Evolutionary conservation across 2,113 vertebrate species (phyloP).

Genomic region (Hypanus sabinus): DNA sequence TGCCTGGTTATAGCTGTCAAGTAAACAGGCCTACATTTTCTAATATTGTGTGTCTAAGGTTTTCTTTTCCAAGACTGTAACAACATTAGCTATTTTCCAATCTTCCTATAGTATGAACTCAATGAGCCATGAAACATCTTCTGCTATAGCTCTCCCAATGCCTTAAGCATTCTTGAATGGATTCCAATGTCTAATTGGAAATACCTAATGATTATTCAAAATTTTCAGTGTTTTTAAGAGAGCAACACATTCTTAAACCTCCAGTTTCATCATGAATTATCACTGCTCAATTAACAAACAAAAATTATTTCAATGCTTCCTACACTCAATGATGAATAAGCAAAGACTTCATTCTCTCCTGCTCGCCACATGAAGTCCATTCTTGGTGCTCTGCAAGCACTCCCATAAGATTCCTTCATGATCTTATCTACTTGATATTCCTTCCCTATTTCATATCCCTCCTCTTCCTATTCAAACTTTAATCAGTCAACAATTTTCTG

Average conservation of each 20-base stretch:
- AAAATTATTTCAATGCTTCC: neutral
- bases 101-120: neutral
- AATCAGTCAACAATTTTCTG: too few relatives aligned
- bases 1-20: neutral
- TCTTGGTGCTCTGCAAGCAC: neutral
- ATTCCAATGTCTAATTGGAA: neutral
- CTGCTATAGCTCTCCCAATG: neutral
- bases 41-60: neutral
- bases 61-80: neutral
- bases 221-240: neutral
- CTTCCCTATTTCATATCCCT: neutral
- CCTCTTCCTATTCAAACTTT: neutral
- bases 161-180: neutral
- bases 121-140: neutral
- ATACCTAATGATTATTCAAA: neutral
- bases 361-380: neutral
- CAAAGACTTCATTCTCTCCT: neutral
- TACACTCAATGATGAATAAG: neutral
- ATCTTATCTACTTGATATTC: neutral
- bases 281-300: neutral
- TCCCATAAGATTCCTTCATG: neutral
- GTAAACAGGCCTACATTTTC: neutral
- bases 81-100: constrained; percentile 22
- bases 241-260: neutral
- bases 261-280: neutral